Conservation (phyloP, 2,113 vertebrate species). For the Myocastor coypus region DNA sequence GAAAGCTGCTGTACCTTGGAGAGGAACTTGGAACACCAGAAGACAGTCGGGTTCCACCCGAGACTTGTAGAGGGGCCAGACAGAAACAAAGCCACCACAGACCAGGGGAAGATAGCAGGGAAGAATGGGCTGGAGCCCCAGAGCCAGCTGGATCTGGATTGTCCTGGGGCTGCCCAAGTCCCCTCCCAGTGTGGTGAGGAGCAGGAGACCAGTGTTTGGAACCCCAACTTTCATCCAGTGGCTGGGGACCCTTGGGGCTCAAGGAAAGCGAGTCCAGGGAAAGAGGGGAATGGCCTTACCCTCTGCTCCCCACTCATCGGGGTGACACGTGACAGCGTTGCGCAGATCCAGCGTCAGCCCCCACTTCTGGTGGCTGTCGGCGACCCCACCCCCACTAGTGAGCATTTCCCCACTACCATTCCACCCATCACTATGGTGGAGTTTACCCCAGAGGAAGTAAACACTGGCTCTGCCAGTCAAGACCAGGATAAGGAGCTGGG, state of each 20-base stretch:
- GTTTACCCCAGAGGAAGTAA: slow-evolving; percentile 84
- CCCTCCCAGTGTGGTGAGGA: slow-evolving; percentile 70
- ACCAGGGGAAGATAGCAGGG: slow-evolving; percentile 83
- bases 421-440: slow-evolving; percentile 85
- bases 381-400: slow-evolving; percentile 24
- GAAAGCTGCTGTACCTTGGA: slow-evolving; percentile 66
- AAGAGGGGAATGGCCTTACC: slow-evolving; percentile 79
- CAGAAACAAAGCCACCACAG: slow-evolving; percentile 79
- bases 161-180: slow-evolving; percentile 57
- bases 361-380: neutral
- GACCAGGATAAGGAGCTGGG: slow-evolving; percentile 81
- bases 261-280: slow-evolving; percentile 71
- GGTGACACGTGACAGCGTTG: slow-evolving; percentile 77
- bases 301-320: slow-evolving; percentile 85
- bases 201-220: slow-evolving; percentile 86
- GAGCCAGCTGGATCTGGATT: slow-evolving; percentile 64
- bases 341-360: slow-evolving; percentile 65
- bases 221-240: slow-evolving; percentile 84
- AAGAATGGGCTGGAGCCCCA: slow-evolving; percentile 76
- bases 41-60: slow-evolving; percentile 70
- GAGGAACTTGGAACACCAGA: slow-evolving; percentile 75
- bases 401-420: neutral
- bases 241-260: slow-evolving; percentile 73
- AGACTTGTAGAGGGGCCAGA: slow-evolving; percentile 74
- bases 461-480: neutral